These are phyloP conservation scores for Orycteropus afer DNA, from an alignment of 2,113 vertebrate genomes.

Conservation along the genomic window DNA sequence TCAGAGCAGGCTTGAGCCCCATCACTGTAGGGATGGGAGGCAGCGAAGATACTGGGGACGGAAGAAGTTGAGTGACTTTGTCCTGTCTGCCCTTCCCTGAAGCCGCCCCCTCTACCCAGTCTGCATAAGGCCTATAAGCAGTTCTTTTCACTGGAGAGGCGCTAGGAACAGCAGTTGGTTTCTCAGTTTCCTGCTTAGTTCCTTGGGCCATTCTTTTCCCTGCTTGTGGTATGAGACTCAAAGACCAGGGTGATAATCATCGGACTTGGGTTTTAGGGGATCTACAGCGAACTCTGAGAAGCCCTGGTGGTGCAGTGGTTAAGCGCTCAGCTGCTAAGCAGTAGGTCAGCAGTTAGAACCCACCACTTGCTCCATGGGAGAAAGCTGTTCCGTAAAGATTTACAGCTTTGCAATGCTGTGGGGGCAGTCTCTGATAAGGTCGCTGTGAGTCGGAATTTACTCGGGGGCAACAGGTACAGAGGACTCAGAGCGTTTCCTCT, in stretches of 20 bases:
- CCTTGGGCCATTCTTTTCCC: background rate
- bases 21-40: background rate
- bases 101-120: background rate
- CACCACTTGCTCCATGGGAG: too few relatives aligned
- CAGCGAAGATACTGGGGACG: background rate
- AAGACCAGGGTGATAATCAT: background rate
- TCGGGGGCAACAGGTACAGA: background rate
- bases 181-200: slow-evolving; percentile 4
- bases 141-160: background rate
- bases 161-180: background rate
- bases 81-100: background rate
- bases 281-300: background rate
- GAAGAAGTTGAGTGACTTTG: background rate
- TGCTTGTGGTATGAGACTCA: background rate
- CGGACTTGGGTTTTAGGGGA: background rate
- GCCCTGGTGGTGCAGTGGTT: too few relatives aligned
- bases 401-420: background rate
- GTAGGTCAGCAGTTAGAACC: background rate
- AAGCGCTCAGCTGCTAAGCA: too few relatives aligned
- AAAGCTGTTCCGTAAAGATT: background rate
- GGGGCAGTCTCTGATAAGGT: too few relatives aligned
- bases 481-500: too few relatives aligned
- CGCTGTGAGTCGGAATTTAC: too few relatives aligned
- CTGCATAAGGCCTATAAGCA: background rate
- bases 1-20: slow-evolving; percentile 26